Conservation (phyloP, 2,113 vertebrate species). For the Mellivora capensis region DNA sequence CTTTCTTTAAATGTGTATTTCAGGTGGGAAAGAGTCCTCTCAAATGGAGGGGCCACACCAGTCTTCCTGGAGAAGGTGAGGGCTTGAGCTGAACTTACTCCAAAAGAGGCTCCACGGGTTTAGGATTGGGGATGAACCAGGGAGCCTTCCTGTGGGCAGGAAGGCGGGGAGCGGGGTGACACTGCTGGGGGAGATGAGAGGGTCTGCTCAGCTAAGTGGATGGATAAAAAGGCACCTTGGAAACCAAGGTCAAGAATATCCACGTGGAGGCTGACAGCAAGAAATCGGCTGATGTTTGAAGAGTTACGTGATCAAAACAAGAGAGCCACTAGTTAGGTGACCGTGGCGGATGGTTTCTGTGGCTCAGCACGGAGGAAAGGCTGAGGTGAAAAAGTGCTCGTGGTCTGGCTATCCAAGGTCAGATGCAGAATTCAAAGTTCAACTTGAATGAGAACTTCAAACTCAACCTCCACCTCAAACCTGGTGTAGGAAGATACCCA, state of each 20-base stretch:
- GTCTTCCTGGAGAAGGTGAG: not conserved
- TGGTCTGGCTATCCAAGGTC: not conserved
- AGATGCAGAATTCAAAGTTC: slow-evolving; percentile 2
- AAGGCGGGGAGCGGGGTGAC: not conserved
- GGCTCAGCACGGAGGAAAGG: not conserved
- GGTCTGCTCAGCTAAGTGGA: not conserved
- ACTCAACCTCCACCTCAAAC: not conserved
- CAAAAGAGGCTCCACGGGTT: not conserved
- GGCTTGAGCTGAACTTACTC: not conserved
- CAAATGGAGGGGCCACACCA: not conserved
- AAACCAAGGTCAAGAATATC: slow-evolving; percentile 60
- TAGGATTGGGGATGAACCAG: not conserved
- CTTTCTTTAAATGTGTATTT: slow-evolving; percentile 39
- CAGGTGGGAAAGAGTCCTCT: not conserved
- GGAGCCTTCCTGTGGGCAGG: not conserved
- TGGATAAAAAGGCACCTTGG: slow-evolving; percentile 53
- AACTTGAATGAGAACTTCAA: slow-evolving; percentile 2
- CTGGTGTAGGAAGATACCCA: not conserved
- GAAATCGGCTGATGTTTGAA: slow-evolving; percentile 47
- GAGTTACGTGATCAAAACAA: slow-evolving; percentile 41
- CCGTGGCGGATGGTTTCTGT: not conserved
- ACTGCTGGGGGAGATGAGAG: not conserved
- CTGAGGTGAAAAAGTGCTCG: not conserved
- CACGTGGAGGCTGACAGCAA: slow-evolving; percentile 35
- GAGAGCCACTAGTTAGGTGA: not conserved